Evolutionary conservation across 2,113 vertebrate species (phyloP).

Genomic region (Ophthalmolycus amberensis): DNA sequence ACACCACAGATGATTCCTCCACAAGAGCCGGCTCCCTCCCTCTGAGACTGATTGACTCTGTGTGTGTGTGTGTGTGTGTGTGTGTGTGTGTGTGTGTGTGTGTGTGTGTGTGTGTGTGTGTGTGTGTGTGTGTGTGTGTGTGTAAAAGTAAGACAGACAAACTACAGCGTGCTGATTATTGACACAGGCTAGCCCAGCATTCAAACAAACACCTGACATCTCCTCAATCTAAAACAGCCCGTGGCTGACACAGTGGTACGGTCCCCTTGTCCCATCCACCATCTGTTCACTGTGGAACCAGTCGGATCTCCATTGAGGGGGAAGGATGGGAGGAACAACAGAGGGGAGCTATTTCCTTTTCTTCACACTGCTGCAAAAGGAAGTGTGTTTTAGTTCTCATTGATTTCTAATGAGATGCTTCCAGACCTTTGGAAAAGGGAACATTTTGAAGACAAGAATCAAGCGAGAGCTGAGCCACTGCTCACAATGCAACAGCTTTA

Average conservation of each 20-base stretch:
- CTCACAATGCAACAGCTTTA: background rate
- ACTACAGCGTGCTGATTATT: slow-evolving; percentile 25
- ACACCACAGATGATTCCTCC: slow-evolving; percentile 18
- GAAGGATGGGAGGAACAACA: background rate
- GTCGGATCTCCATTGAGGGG: slow-evolving; percentile 41
- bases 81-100: background rate
- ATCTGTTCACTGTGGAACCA: slow-evolving; percentile 57
- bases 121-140: background rate
- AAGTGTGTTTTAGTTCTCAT: background rate
- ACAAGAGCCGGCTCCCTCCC: slow-evolving; percentile 9
- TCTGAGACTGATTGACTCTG: slow-evolving; percentile 17
- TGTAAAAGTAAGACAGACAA: background rate
- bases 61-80: slow-evolving; percentile 15
- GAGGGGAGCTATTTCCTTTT: background rate
- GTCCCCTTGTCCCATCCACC: slow-evolving; percentile 45
- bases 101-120: slow-evolving; percentile 1
- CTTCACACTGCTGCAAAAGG: background rate
- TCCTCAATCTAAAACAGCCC: slow-evolving; percentile 40
- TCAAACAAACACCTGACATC: slow-evolving; percentile 22
- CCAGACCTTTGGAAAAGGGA: background rate
- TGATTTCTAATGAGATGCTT: background rate
- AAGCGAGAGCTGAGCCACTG: too few species aligned
- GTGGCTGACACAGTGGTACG: slow-evolving; percentile 36
- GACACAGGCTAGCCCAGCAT: slow-evolving; percentile 35
- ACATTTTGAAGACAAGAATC: background rate